A percentile compares a stretch with the other conserved stretches of the same genome.
phyloP scores from a whole-genome alignment of 2,113 vertebrate species.

The Nibea albiflora region DNA sequence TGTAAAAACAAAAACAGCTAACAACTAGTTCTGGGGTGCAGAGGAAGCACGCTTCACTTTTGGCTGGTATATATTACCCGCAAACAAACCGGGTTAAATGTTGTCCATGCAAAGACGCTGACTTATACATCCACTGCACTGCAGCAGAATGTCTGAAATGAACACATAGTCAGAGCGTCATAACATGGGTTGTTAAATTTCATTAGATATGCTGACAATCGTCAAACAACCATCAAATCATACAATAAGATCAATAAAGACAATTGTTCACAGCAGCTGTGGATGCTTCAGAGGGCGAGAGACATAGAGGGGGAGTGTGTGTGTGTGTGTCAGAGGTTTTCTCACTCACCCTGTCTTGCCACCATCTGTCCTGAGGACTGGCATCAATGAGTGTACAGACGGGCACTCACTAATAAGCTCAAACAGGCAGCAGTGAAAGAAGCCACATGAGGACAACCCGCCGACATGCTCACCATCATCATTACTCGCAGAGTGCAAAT shows the following conservation, averaged over 20 bases:
- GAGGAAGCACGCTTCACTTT: background rate
- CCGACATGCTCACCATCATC: constrained; percentile 63
- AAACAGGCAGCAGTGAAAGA: constrained; percentile 70
- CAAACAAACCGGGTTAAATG: background rate
- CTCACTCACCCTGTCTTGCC: constrained; percentile 58
- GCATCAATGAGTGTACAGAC: constrained; percentile 77
- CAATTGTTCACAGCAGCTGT: constrained; percentile 37
- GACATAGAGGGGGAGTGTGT: background rate
- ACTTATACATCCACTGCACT: background rate
- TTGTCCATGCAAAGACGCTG: background rate
- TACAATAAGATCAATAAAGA: constrained; percentile 10
- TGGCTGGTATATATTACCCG: background rate
- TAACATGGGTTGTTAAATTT: background rate
- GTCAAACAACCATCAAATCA: background rate
- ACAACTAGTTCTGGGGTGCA: background rate
- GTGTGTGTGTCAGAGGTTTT: constrained; percentile 53
- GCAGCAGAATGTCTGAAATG: background rate
- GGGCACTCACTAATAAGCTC: constrained; percentile 78
- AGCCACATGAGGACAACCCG: constrained; percentile 72
- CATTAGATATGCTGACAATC: background rate
- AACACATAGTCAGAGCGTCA: background rate
- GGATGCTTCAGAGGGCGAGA: background rate
- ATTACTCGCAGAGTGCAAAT: constrained; percentile 55
- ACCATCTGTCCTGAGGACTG: constrained; percentile 79
- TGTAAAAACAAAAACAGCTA: background rate